phyloP scores from a whole-genome alignment of 2,888 invertebrate genomes.

The Lymantria dispar region DNA sequence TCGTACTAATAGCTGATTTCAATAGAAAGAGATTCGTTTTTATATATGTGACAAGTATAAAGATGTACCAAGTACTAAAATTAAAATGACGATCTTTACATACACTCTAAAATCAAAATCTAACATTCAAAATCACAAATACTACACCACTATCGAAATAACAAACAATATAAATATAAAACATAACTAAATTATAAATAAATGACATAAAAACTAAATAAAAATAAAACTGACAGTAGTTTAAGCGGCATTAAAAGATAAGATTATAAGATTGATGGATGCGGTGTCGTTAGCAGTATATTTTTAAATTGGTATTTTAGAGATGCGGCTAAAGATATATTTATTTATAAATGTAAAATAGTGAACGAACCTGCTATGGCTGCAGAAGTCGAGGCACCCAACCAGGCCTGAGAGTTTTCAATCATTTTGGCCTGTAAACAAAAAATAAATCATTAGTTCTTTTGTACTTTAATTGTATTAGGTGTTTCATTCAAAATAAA shows the following conservation, averaged over 20 bases:
- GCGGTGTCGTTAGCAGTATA: no score
- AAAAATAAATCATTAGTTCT: conserved; percentile 13
- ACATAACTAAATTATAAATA: neutral
- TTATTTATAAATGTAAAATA: neutral
- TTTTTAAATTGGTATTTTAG: neutral
- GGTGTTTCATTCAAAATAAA: no score
- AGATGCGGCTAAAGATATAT: neutral
- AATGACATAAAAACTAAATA: neutral
- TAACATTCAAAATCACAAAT: neutral
- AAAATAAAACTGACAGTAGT: no score
- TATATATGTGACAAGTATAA: no score
- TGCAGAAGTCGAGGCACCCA: conserved; percentile 93
- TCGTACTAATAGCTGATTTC: no score
- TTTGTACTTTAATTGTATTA: neutral
- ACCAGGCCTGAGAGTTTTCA: conserved; percentile 96
- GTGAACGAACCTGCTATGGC: conserved; percentile 93
- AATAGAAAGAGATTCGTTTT: no score
- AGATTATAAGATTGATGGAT: neutral
- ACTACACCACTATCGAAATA: neutral
- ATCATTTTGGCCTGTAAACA: conserved; percentile 92
- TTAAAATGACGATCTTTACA: no score
- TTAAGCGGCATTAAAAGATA: neutral
- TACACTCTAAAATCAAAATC: no score
- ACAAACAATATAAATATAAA: neutral
- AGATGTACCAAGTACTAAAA: no score